A percentile compares a stretch with the other conserved stretches of the same genome.
These are phyloP conservation scores for Xanthorhoe spadicearia DNA, from an alignment of 2,888 invertebrate species.

Conservation along the genomic window DNA sequence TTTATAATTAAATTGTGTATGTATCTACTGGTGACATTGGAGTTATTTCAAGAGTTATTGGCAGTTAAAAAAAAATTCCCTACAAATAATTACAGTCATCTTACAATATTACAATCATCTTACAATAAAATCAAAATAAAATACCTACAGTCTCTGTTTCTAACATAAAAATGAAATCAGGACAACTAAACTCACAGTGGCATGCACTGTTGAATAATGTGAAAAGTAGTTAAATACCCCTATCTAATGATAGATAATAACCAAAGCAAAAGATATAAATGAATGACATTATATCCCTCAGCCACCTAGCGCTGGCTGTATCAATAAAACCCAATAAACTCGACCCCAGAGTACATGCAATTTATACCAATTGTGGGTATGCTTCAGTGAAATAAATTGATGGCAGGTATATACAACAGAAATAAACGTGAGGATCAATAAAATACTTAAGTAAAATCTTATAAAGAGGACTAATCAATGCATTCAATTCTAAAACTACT, in stretches of 20 bases:
- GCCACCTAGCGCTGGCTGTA: slow-evolving; percentile 10
- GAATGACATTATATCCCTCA: slow-evolving; percentile 22
- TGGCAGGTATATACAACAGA: neutral
- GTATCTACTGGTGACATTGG: neutral
- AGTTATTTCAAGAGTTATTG: neutral
- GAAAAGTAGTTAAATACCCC: too few relatives aligned
- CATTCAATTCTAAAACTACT: neutral
- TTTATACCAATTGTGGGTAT: slow-evolving; percentile 26
- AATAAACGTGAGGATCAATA: neutral
- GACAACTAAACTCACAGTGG: too few relatives aligned
- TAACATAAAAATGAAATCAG: too few relatives aligned
- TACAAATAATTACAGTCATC: too few relatives aligned
- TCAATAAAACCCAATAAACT: slow-evolving; percentile 24
- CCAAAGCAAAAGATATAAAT: slow-evolving; percentile 7
- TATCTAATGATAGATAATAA: neutral
- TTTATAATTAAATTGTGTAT: neutral
- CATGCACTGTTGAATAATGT: too few relatives aligned
- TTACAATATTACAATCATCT: too few relatives aligned
- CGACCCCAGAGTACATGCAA: slow-evolving; percentile 15
- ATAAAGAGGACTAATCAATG: too few relatives aligned
- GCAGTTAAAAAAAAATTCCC: too few relatives aligned
- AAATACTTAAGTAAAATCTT: neutral
- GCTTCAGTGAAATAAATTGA: neutral
- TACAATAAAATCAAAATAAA: too few relatives aligned
- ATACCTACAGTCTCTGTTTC: too few relatives aligned